These are phyloP conservation scores for Aphidius ervi DNA, from an alignment of 1,140 invertebrate species.

Conservation along the genomic window DNA sequence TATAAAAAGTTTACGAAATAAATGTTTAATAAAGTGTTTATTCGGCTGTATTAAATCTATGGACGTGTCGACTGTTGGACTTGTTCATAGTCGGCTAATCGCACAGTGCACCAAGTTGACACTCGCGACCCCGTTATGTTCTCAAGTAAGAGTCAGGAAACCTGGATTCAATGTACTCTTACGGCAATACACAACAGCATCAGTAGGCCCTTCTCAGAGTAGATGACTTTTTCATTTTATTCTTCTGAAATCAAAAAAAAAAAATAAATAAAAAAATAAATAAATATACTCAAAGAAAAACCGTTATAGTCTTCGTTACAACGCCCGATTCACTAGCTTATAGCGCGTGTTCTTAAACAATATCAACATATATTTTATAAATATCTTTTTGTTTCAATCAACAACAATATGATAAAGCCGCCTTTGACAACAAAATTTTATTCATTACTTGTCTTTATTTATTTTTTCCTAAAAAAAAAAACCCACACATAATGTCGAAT, in stretches of 20 bases:
- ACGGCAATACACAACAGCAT: conserved; percentile 11
- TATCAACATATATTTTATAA: too few relatives aligned
- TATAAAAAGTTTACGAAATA: too few relatives aligned
- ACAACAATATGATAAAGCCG: background rate
- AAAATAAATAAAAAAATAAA: too few relatives aligned
- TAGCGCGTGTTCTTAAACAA: background rate
- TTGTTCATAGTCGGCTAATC: conserved; percentile 11
- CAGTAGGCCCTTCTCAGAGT: conserved; percentile 20
- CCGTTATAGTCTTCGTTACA: conserved; percentile 22
- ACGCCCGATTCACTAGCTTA: conserved; percentile 15
- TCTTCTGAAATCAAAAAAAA: too few relatives aligned
- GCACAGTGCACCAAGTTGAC: conserved; percentile 28
- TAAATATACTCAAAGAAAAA: background rate
- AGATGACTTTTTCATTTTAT: conserved; percentile 13
- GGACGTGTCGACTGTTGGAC: too few relatives aligned
- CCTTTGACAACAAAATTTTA: background rate
- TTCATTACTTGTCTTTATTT: background rate
- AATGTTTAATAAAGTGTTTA: too few relatives aligned
- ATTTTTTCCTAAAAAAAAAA: background rate
- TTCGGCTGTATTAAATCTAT: background rate
- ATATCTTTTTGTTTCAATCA: conserved; percentile 2
- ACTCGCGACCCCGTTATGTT: conserved; percentile 30
- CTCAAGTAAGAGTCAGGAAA: conserved; percentile 8
- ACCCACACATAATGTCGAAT: too few relatives aligned
- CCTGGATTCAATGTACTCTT: conserved; percentile 10